phyloP scores from a whole-genome alignment of 2,113 vertebrate species.

The Balaeniceps rex region DNA sequence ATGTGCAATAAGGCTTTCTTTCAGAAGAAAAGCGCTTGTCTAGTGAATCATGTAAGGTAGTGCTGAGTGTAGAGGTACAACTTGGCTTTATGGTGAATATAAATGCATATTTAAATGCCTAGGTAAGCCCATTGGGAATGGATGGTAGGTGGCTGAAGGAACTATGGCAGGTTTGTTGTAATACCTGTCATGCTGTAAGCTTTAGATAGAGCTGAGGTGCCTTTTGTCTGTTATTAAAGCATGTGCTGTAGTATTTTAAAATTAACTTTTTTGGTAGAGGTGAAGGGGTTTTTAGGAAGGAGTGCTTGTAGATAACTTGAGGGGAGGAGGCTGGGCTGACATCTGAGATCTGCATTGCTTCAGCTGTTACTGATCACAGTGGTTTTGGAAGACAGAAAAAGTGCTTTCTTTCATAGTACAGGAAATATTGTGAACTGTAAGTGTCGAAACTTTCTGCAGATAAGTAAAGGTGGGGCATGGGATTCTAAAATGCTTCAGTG shows the following conservation, averaged over 20 bases:
- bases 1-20: background rate
- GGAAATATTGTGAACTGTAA: background rate
- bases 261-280: background rate
- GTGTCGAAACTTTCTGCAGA: constrained; percentile 13
- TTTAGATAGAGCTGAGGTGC: background rate
- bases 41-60: background rate
- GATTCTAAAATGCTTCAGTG: background rate
- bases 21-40: background rate
- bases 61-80: background rate
- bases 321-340: background rate
- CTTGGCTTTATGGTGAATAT: background rate
- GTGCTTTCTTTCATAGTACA: background rate
- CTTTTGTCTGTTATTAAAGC: background rate
- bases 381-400: background rate
- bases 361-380: background rate
- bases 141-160: background rate
- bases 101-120: background rate
- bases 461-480: background rate
- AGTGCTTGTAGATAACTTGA: background rate
- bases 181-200: background rate
- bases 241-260: background rate
- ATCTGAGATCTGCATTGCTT: background rate
- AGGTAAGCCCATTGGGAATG: background rate
- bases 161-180: background rate
- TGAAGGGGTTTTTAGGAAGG: background rate